phyloP scores from a whole-genome alignment of 2,113 vertebrate genomes.

The Larimichthys crocea region DNA sequence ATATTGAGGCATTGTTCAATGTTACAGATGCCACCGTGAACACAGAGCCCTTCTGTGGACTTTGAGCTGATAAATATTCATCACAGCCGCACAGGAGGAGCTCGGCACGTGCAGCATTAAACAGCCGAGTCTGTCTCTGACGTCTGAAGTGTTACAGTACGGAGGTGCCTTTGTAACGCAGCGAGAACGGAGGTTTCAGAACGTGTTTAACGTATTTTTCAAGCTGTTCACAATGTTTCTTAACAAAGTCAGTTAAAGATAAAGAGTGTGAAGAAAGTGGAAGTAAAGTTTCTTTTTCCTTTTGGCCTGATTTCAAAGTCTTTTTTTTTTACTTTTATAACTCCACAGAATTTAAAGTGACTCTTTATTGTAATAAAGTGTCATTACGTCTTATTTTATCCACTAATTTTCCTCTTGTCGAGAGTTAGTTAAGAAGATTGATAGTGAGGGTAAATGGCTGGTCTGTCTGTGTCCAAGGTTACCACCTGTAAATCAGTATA shows the following conservation, averaged over 20 bases:
- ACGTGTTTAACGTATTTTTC: too few relatives aligned
- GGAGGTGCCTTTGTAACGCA: background rate
- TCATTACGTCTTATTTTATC: background rate
- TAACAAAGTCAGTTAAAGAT: too few relatives aligned
- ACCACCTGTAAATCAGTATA: too few relatives aligned
- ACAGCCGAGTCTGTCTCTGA: conserved; percentile 15
- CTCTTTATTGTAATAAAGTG: background rate
- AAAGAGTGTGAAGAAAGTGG: background rate
- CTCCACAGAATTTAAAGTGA: background rate
- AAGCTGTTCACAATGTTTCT: background rate
- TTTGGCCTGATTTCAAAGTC: background rate
- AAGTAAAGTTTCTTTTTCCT: background rate
- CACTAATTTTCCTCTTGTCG: background rate
- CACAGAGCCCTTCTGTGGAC: conserved; percentile 45
- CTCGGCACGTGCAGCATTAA: background rate
- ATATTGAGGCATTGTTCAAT: conserved; percentile 18
- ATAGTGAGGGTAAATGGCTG: too few relatives aligned
- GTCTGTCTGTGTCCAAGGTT: background rate
- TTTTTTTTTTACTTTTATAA: background rate
- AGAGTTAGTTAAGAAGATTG: background rate
- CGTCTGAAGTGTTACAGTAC: background rate
- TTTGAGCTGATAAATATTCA: conserved; percentile 32
- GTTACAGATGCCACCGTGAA: conserved; percentile 31
- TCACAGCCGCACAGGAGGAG: conserved; percentile 24
- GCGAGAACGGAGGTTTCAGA: background rate